phyloP scores from a whole-genome alignment of 1,140 invertebrate species.

The Pseudomyrmex pallidus region DNA sequence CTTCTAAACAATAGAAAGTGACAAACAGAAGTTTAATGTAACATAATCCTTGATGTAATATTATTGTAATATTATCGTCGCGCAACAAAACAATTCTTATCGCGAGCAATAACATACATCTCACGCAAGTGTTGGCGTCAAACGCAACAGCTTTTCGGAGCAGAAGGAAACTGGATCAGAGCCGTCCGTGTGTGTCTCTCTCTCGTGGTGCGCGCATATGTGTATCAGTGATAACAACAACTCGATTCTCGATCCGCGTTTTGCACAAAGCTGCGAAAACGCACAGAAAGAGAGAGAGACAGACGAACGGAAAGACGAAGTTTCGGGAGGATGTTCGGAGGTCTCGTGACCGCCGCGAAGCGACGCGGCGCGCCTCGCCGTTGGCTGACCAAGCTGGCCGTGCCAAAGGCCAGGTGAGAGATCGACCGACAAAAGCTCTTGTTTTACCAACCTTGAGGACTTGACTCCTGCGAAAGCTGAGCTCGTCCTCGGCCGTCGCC shows the following conservation, averaged over 20 bases:
- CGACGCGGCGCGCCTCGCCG: constrained; percentile 12
- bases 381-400: background rate
- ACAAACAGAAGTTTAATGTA: too few relatives aligned
- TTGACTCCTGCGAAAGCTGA: constrained; percentile 98
- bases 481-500: constrained; percentile 98
- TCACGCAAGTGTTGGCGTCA: background rate
- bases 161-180: background rate
- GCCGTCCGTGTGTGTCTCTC: background rate
- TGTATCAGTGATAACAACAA: background rate
- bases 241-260: background rate
- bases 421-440: too few relatives aligned
- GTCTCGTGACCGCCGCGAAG: constrained; percentile 30
- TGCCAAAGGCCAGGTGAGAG: constrained; percentile 4
- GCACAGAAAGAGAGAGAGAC: too few relatives aligned
- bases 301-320: background rate
- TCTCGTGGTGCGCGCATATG: background rate
- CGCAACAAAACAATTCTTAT: background rate
- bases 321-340: constrained; percentile 5
- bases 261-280: background rate
- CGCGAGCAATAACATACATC: constrained; percentile 21
- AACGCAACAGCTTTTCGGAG: background rate
- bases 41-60: too few relatives aligned
- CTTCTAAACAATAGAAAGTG: too few relatives aligned
- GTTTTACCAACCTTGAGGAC: constrained; percentile 93
- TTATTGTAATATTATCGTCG: too few relatives aligned